Conservation (phyloP, 2,888 invertebrate species). For the Pachliopta kotzebuea region DNA sequence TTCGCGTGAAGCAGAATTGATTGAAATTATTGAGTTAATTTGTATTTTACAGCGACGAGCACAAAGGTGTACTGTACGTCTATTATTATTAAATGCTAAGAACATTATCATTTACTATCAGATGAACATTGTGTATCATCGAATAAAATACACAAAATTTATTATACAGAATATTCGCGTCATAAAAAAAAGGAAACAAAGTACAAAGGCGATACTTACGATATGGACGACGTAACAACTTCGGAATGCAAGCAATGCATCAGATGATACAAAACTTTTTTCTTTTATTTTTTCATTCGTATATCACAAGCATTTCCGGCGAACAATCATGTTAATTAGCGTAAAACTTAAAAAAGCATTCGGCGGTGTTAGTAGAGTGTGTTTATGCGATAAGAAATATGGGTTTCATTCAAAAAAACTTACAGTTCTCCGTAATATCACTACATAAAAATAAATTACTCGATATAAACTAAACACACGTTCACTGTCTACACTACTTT, state of each 20-base stretch:
- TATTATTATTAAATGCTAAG: too few species aligned
- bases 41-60: too few species aligned
- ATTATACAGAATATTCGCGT: constrained; percentile 41
- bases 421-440: constrained; percentile 58
- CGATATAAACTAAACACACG: constrained; percentile 64
- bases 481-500: constrained; percentile 67
- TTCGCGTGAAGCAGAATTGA: too few species aligned
- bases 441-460: constrained; percentile 68
- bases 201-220: constrained; percentile 45
- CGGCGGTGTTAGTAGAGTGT: constrained; percentile 28
- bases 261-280: constrained; percentile 70
- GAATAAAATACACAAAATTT: too few species aligned
- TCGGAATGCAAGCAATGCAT: constrained; percentile 63
- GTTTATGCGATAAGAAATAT: constrained; percentile 36
- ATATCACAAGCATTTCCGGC: constrained; percentile 62
- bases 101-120: too few species aligned
- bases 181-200: constrained; percentile 41
- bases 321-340: constrained; percentile 37
- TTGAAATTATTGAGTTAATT: too few species aligned
- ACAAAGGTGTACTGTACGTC: too few species aligned
- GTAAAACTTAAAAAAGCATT: constrained; percentile 27
- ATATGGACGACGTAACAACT: constrained; percentile 62
- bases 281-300: constrained; percentile 57
- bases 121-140: too few species aligned
- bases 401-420: constrained; percentile 67